These are phyloP conservation scores for Calliphora vomitoria DNA, from an alignment of 2,888 invertebrate genomes.

Conservation along the genomic window DNA sequence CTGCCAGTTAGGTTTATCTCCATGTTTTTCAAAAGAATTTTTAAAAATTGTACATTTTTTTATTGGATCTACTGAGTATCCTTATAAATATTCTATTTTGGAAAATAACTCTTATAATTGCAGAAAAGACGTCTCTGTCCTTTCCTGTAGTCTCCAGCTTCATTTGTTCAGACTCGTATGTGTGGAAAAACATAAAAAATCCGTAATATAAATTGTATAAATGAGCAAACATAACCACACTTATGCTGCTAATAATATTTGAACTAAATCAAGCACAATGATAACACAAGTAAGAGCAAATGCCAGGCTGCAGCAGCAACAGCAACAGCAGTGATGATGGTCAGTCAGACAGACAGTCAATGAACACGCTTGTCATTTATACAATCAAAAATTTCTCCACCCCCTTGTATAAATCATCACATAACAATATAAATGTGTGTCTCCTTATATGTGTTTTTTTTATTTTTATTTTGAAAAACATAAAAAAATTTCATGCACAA, in stretches of 20 bases:
- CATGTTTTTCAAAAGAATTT: too few species aligned
- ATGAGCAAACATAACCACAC: conserved; percentile 68
- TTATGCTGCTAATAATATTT: conserved; percentile 67
- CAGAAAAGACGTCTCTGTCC: neutral
- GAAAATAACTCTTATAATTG: too few species aligned
- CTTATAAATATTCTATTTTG: too few species aligned
- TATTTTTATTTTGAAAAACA: conserved; percentile 11
- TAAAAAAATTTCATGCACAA: conserved; percentile 50
- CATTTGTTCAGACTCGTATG: neutral
- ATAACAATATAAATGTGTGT: neutral
- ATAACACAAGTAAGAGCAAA: conserved; percentile 27
- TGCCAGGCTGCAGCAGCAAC: conserved; percentile 6
- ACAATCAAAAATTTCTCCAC: conserved; percentile 20
- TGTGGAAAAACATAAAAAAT: conserved; percentile 9
- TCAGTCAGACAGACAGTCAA: conserved; percentile 39
- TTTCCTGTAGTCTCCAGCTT: neutral
- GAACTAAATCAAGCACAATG: conserved; percentile 66
- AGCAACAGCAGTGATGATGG: conserved; percentile 11
- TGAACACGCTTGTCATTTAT: conserved; percentile 55
- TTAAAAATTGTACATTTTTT: too few species aligned
- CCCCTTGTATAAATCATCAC: conserved; percentile 29
- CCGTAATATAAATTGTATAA: conserved; percentile 60
- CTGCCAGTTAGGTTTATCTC: too few species aligned
- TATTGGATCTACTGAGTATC: too few species aligned
- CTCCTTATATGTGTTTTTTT: neutral